Base-by-base conservation (phyloP, 30 jellyfish, hydroid and myxozoan species). In the Pseudorhiza aurosa region DNA sequence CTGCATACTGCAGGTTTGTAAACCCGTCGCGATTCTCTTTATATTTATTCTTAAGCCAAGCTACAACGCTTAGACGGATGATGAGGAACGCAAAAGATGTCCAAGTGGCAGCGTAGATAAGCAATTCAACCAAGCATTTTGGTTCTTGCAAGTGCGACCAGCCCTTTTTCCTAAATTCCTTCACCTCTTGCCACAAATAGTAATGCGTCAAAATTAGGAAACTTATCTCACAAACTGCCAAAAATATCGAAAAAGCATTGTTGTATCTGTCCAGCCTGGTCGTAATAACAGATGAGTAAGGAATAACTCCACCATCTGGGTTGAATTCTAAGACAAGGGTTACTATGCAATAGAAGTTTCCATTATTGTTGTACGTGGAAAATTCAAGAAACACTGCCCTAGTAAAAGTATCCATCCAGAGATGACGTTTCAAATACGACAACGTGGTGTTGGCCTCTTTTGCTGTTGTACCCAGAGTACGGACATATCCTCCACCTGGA, bases 401-500 rank as follows among this genome's bases (percentile, higher is more conserved):
- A 4, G 96, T 75, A 4, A 33, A 30, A 2, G 74, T 74, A 69
- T 91, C 98, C 0, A 91, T 30, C 98, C 98, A 91, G 5, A 64
- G 75, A 30, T 64, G 58, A 11, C 50, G 46, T n/a, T 62, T 64
- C 18, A 91, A 53, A 26, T 91, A 78, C 22, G 11, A n/a, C 14
- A 91, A 28, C 29, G 84, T 53, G 4, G 62, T 17, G 24, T 42
- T 56, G 12, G 95, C 75, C 24, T 58, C 88, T 1, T 58, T 58
- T 25, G 22, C n/a, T n/a, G 92, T 42, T 18, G 37, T 59, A 26
- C 91, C 95, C 50, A 91, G 79, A 4, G 87, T 56, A 5, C 64
- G 72, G 36, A 59, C 58, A 67, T 77, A 91, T 17, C 98, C 98
- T 40, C 98, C 93, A 12, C 95, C 94, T 11, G 90, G 74, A 65